Base-by-base conservation (phyloP, 2,113 vertebrate genomes). In the Delphinapterus leucas region DNA sequence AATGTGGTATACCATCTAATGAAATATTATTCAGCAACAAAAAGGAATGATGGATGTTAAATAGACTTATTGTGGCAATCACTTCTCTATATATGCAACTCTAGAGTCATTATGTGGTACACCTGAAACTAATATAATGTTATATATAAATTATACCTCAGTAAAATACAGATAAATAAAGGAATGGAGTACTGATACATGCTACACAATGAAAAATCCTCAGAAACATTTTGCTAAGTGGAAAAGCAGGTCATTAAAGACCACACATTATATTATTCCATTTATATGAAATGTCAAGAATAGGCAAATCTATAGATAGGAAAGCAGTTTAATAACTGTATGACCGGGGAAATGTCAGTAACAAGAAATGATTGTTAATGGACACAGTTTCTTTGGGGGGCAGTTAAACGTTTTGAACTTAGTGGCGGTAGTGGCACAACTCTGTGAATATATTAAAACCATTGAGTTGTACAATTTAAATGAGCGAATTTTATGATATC, bases 271-370 rank as follows among this genome's bases (percentile, higher is more conserved):
- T 10, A 6, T 26, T 4, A 71, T 77, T 84, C n/a, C 5, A 36
- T 49, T 77, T 61, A 36, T 7, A 36, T 4, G 28, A 82, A 47
- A 91, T 44, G 1, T 61, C 2, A 1, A 63, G 31, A 49, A 68
- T 7, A 25, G 38, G 17, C 8, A 79, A 18, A 49, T 49, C 6
- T 33, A 15, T 3, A 53, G 79, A 31, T 11, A 33, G 5, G 21
- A 65, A 76, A 23, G 28, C 14, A 63, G 14, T 47, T 44, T 6
- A 18, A 7, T 58, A 33, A 79, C 6, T 33, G 15, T 5, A 2
- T 41, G 53, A 26, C 7, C 5, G 17, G 4, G 7, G 2, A 21
- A n/a, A 23, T 2, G 15, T 10, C 1, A 1, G 6, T 20, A 53
- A 38, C 20, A 70, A 12, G 4, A 9, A 53, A 10, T 25, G 55